Percentiles rank a stretch among this genome's conserved stretches.
Evolutionary conservation across 2,113 vertebrate species (phyloP).

Genomic region (Albula goreensis): DNA sequence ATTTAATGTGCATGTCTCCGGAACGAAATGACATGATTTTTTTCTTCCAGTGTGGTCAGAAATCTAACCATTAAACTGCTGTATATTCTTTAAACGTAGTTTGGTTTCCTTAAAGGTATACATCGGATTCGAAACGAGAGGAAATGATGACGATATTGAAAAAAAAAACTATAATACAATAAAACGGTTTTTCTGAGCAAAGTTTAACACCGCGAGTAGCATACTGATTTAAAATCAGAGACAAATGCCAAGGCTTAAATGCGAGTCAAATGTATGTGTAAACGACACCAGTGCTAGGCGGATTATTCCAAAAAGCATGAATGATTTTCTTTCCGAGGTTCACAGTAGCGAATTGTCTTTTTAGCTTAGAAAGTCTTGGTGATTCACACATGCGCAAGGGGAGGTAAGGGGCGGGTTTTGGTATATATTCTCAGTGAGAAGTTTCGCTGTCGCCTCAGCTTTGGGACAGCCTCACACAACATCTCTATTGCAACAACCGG

Average conservation of each 20-base stretch:
- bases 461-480: slow-evolving; percentile 50
- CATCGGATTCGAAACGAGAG: background rate
- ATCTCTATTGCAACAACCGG: slow-evolving; percentile 44
- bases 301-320: background rate
- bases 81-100: too few relatives aligned
- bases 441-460: slow-evolving; percentile 50
- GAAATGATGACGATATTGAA: background rate
- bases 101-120: too few relatives aligned
- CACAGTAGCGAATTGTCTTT: background rate
- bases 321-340: background rate
- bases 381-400: slow-evolving; percentile 41
- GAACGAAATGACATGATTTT: too few relatives aligned
- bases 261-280: background rate
- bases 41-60: too few relatives aligned
- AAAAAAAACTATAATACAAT: background rate
- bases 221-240: background rate
- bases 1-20: too few relatives aligned
- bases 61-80: too few relatives aligned
- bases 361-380: background rate
- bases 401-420: slow-evolving; percentile 43
- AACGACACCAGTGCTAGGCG: background rate
- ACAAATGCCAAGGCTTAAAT: background rate
- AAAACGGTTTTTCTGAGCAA: background rate
- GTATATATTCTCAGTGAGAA: slow-evolving; percentile 53
- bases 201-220: background rate